Evolutionary conservation across 2,113 vertebrate genomes (phyloP).

Genomic region (Malurus cyaneus): DNA sequence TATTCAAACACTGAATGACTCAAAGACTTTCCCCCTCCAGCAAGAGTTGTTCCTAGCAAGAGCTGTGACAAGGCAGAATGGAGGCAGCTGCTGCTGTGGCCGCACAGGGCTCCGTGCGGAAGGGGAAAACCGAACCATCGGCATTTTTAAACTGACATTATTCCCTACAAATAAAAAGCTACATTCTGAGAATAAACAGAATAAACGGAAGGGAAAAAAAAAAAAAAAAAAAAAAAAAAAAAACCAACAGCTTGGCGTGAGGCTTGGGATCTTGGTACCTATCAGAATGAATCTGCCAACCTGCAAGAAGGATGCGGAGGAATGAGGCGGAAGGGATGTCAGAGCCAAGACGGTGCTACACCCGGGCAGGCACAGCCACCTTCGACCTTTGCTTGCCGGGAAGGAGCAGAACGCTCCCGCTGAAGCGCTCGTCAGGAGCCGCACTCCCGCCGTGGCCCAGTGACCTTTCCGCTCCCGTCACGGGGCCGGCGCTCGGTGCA

Average conservation of each 20-base stretch:
- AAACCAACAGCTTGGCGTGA: too few relatives aligned
- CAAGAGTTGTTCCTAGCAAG: neutral
- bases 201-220: neutral
- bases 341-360: rapidly evolving
- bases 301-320: rapidly evolving
- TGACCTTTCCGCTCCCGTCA: neutral
- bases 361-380: neutral
- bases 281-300: neutral
- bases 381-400: neutral
- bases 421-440: neutral
- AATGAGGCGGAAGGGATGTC: neutral
- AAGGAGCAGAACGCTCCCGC: neutral
- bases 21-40: neutral
- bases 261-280: rapidly evolving
- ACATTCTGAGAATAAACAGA: neutral
- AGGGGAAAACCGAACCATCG: neutral
- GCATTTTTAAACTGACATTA: neutral
- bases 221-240: too few relatives aligned
- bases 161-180: neutral
- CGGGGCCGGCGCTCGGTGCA: neutral
- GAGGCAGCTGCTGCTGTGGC: neutral
- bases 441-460: neutral
- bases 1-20: neutral
- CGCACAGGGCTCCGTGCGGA: rapidly evolving
- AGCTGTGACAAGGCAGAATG: conserved; percentile 13